Base-by-base conservation (phyloP, 2,113 vertebrate genomes). In the Chamaetylas fuelleborni region DNA sequence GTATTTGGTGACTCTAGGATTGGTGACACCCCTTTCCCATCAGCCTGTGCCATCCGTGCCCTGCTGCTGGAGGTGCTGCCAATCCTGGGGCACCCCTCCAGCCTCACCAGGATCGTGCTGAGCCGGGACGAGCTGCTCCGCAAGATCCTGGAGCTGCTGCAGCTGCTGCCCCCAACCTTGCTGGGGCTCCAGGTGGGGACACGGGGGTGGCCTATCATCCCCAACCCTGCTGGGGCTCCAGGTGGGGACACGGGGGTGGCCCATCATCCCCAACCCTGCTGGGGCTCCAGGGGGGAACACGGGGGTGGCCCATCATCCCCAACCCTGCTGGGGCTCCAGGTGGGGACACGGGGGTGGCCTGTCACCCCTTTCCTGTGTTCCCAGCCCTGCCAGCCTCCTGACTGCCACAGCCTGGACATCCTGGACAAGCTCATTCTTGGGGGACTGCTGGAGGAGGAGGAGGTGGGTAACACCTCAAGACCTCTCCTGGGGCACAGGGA, bases 381-480 rank as follows among this genome's bases (percentile, higher is more conserved):
- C 36, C 94, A 99, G 99, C 99, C 99, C 19, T 99, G 99, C 97
- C 98, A 98, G 95, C 98, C 98, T 5, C 93, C 97, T 6, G 96
- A 97, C 58, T 97, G 90, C 90, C 98, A 98, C 14, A 98, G 98
- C 50, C 95, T 98, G 93, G 98, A 99, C 83, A 97, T 98, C 3
- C 81, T 99, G 91, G 99, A 99, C 97, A 99, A 99, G 57, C 98
- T 99, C 74, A 97, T 99, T 36, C 98, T 98, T 64, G 99, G 98
- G 31, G 99, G 99, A 48, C 97, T 99, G 88, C 97, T 99, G 82
- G 96, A 99, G 67, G 97, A 98, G 45, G 98, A 99, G 72, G 99
- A 99, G 98, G 99, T 99, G 97, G 97, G 98, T n/a, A 76, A 7
- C 9, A 13, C 15, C 9, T 16, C 15, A 0, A 1, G 48, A 11